Evolutionary conservation across 2,113 vertebrate species (phyloP).

Genomic region (Lophura nycthemera): DNA sequence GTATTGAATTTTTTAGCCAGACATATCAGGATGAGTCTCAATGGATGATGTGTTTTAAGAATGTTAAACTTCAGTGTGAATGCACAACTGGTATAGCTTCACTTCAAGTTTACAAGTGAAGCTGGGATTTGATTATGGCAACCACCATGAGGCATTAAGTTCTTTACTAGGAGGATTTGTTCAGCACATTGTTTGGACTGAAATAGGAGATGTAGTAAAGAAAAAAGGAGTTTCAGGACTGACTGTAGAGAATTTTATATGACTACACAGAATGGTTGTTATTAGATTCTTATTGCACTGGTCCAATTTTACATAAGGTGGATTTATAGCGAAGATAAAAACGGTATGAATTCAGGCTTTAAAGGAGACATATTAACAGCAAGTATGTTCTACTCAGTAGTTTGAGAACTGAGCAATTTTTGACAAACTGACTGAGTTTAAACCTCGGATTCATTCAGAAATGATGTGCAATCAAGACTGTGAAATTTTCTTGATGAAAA

Average conservation of each 20-base stretch:
- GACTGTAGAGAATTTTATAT: not conserved
- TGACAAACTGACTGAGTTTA: not conserved
- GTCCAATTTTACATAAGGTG: not conserved
- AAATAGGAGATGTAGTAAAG: not conserved
- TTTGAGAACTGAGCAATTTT: not conserved
- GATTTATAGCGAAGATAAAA: not conserved
- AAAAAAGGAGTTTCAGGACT: not conserved
- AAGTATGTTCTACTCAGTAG: not conserved
- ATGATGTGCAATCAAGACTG: not conserved
- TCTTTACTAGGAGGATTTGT: not conserved
- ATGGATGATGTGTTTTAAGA: not conserved
- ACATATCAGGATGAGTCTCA: not conserved
- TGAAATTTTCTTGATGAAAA: not conserved
- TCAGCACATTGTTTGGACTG: not conserved
- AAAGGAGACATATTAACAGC: not conserved
- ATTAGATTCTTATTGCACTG: not conserved
- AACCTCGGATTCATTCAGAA: not conserved
- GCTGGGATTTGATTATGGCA: not conserved
- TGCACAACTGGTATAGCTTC: not conserved
- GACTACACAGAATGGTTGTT: not conserved
- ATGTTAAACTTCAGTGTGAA: not conserved
- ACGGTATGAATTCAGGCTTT: not conserved
- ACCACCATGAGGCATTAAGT: fast-evolving
- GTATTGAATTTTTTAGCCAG: not conserved
- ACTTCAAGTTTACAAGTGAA: not conserved